Base-by-base conservation (phyloP, 2,797 vertebrate genomes). In the Borostomias antarcticus region DNA sequence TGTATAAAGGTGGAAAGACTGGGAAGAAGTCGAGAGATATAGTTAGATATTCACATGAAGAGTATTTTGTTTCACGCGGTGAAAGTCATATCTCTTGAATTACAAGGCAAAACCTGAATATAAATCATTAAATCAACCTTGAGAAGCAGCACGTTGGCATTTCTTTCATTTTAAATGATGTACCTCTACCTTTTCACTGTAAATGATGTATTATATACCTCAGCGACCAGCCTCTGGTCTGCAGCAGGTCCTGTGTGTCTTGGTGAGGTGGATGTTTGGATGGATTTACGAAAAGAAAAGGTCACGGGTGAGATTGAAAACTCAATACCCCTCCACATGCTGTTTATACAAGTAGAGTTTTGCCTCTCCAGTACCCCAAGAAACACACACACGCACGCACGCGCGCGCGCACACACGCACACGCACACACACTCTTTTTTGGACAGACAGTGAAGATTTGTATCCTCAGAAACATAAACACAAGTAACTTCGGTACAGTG, bases 261-360 rank as follows among this genome's bases (percentile, higher is more conserved):
- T 43, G 17, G 21, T 0, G 48, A 48, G 48, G 19, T 50, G 48
- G 53, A 26, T n/a, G 37, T 15, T 23, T 47, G 29, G 62, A 32
- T 25, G 5, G 26, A 25, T 25, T 64, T 50, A 15, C 62, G 57
- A 63, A 78, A 43, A 58, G 21, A 59, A 48, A 64, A 40, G 69
- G 68, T 72, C 68, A 79, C 17, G 73, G 75, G 74, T 82, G 78
- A 85, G 84, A 88, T 74, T 73, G 66, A 69, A 57, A 62, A 40
- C 66, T 62, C 65, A 68, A 57, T 64, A 76, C 40, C n/a, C 35
- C 70, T 74, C 75, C 71, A 66, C 73, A 76, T 66, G 68, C 68
- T 85, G 80, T 89, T 89, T 85, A 85, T 69, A 37, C 61, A 79
- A 85, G 84, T 79, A 85, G 78, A 75, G 75, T 51, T 80, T 80